Evolutionary conservation across 2,113 vertebrate genomes (phyloP).

Genomic region (Elephas maximus): DNA sequence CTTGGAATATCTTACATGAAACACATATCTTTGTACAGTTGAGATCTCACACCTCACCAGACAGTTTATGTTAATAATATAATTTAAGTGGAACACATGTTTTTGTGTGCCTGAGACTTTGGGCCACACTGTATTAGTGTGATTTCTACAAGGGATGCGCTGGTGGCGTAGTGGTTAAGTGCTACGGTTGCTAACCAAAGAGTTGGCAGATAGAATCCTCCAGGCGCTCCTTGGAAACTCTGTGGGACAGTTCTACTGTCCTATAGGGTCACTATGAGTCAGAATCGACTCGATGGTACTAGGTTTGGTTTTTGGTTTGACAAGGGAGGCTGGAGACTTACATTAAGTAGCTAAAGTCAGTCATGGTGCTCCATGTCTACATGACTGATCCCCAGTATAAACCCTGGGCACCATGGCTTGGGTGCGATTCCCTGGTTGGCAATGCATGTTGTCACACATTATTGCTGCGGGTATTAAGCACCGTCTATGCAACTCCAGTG

Average conservation of each 20-base stretch:
- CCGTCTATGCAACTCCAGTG: background rate
- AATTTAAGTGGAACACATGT: background rate
- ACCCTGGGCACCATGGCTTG: background rate
- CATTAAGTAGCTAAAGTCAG: background rate
- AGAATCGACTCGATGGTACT: no score
- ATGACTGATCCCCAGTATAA: background rate
- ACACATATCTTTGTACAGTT: background rate
- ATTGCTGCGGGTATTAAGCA: background rate
- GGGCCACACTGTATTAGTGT: background rate
- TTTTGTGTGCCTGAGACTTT: background rate
- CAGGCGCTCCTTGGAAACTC: no score
- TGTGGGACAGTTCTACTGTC: no score
- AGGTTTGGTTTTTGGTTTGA: no score
- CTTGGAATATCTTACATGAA: background rate
- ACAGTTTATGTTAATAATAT: background rate
- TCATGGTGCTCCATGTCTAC: background rate
- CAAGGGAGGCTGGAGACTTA: background rate
- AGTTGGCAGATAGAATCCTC: no score
- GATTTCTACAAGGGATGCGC: background rate
- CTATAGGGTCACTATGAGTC: no score
- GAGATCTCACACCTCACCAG: background rate
- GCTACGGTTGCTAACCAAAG: no score
- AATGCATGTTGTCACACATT: background rate
- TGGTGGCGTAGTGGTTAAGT: no score
- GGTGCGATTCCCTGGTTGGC: background rate